Conservation (phyloP, 2,797 vertebrate genomes). For the Sandelia bainsii region DNA sequence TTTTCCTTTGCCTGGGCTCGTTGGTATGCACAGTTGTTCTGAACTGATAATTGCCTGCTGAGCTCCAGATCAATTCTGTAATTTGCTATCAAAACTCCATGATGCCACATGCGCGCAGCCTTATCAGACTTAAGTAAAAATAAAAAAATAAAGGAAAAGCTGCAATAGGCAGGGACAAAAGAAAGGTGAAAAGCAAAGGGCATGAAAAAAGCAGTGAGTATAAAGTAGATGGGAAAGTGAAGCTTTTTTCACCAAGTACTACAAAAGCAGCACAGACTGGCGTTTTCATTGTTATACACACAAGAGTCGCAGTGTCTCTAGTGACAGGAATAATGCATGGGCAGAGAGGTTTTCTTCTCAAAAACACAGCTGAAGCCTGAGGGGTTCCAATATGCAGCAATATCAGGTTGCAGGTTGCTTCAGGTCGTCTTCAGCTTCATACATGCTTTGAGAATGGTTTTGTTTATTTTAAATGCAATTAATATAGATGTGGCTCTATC, state of each 20-base stretch:
- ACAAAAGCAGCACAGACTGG: slow-evolving; percentile 22
- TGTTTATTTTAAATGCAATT: slow-evolving; percentile 14
- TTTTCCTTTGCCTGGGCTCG: slow-evolving; percentile 37
- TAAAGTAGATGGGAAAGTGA: slow-evolving; percentile 1
- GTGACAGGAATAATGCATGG: slow-evolving; percentile 14
- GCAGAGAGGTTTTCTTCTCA: slow-evolving; percentile 8
- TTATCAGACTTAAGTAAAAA: slow-evolving; percentile 32
- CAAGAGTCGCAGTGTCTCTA: neutral
- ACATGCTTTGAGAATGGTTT: neutral
- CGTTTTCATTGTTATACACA: slow-evolving; percentile 18
- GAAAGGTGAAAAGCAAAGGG: slow-evolving; percentile 17
- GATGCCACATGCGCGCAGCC: slow-evolving; percentile 59
- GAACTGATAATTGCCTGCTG: slow-evolving; percentile 78
- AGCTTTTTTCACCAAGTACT: neutral
- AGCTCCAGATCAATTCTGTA: slow-evolving; percentile 79
- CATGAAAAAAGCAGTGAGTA: neutral
- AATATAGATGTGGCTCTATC: neutral
- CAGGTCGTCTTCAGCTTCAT: slow-evolving; percentile 13
- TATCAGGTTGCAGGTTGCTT: slow-evolving; percentile 2
- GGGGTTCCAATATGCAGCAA: neutral
- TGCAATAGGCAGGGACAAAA: slow-evolving; percentile 7
- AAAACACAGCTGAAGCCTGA: slow-evolving; percentile 11
- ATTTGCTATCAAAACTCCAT: slow-evolving; percentile 77
- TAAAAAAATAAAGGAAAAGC: slow-evolving; percentile 8
- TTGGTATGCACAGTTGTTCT: slow-evolving; percentile 77